phyloP scores from a whole-genome alignment of 2,113 vertebrate species.

The Cyprinus carpio region DNA sequence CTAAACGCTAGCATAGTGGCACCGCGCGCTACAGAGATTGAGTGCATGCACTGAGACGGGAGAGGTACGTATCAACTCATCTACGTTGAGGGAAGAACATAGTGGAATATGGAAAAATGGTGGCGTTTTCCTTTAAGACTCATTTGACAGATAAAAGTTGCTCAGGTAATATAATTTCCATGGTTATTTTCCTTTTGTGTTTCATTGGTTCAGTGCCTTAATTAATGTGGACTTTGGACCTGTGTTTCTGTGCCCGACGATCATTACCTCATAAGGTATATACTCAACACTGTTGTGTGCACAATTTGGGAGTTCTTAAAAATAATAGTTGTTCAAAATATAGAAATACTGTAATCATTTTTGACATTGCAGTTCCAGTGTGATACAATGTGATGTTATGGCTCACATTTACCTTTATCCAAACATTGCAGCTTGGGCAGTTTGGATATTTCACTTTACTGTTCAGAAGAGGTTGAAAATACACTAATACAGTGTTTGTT shows the following conservation, averaged over 20 bases:
- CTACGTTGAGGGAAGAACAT: too few species aligned
- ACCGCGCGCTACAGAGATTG: too few species aligned
- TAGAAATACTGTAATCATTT: too few species aligned
- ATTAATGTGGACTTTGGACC: constrained; percentile 22
- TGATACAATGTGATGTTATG: not conserved
- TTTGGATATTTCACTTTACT: constrained; percentile 13
- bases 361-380: not conserved
- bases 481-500: too few species aligned
- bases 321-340: not conserved
- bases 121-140: too few species aligned
- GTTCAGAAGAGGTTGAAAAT: not conserved
- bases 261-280: constrained; percentile 25
- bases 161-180: too few species aligned
- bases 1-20: too few species aligned
- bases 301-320: not conserved
- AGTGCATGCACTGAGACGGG: too few species aligned
- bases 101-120: too few species aligned
- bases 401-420: too few species aligned
- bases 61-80: too few species aligned
- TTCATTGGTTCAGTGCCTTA: constrained; percentile 16
- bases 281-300: not conserved
- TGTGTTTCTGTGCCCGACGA: not conserved
- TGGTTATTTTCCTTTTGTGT: not conserved
- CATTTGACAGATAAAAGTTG: too few species aligned
- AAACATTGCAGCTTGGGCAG: not conserved